Percentiles rank a stretch among this genome's conserved stretches.
phyloP scores from a whole-genome alignment of 2,888 invertebrate species.

The Zeuzera pyrina region DNA sequence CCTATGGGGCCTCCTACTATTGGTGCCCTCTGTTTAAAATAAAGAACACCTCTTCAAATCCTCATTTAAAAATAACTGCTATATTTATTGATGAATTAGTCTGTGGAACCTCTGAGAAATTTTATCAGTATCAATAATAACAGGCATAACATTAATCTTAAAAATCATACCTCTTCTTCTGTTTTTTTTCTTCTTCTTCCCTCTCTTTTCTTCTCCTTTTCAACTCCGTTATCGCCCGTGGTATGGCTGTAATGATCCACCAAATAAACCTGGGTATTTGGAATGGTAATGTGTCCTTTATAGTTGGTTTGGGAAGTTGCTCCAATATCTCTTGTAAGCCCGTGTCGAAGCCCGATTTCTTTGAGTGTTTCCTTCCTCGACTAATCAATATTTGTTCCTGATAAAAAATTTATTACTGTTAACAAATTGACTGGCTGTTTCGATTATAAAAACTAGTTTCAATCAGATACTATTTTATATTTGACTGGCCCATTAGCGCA shows the following conservation, averaged over 20 bases:
- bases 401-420: too few relatives aligned
- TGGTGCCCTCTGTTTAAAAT: too few relatives aligned
- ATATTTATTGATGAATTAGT: too few relatives aligned
- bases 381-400: conserved; percentile 82
- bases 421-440: too few relatives aligned
- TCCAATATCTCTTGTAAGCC: conserved; percentile 77
- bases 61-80: too few relatives aligned
- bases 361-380: conserved; percentile 75
- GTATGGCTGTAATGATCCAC: conserved; percentile 74
- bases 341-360: conserved; percentile 75
- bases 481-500: too few relatives aligned
- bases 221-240: conserved; percentile 45
- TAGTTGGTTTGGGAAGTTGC: conserved; percentile 80
- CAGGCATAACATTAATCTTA: conserved; percentile 2
- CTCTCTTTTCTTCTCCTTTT: conserved; percentile 53
- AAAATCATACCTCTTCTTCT: conserved; percentile 71
- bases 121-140: not conserved
- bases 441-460: too few relatives aligned
- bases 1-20: too few relatives aligned
- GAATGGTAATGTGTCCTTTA: conserved; percentile 85
- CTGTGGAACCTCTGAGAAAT: not conserved
- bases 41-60: too few relatives aligned
- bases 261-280: conserved; percentile 83
- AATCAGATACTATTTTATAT: too few relatives aligned
- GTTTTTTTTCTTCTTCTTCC: conserved; percentile 70